phyloP scores from a whole-genome alignment of 2,797 vertebrate species.

The Lophotriccus pileatus region DNA sequence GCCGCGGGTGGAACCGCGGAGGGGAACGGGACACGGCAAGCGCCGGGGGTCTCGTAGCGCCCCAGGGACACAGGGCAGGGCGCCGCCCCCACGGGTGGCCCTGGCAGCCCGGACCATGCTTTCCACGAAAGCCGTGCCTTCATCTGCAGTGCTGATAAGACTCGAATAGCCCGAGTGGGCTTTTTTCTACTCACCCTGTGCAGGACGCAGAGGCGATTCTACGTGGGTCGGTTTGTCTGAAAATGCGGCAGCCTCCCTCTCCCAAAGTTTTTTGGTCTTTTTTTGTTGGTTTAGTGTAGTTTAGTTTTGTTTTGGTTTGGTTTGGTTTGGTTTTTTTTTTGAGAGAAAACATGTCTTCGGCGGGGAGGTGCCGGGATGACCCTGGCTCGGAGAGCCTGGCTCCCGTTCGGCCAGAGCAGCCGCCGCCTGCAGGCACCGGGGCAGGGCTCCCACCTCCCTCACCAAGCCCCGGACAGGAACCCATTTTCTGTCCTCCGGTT shows the following conservation, averaged over 20 bases:
- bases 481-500: neutral
- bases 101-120: neutral
- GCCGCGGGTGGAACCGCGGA: neutral
- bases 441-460: neutral
- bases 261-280: neutral
- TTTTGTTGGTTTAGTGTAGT: neutral
- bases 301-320: neutral
- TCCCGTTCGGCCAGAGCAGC: neutral
- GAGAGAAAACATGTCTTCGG: neutral
- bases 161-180: neutral
- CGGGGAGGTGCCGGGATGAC: neutral
- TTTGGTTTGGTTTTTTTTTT: neutral
- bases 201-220: neutral
- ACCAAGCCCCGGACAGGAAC: neutral
- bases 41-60: neutral
- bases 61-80: neutral
- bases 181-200: neutral
- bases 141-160: neutral
- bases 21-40: neutral
- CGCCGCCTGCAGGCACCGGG: neutral
- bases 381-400: neutral
- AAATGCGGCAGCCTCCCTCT: neutral
- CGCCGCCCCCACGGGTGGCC: neutral
- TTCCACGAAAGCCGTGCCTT: neutral
- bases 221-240: neutral